Percentiles rank a stretch among this genome's conserved stretches.
These are phyloP conservation scores for Protobothrops flavoviridis DNA, from an alignment of 2,113 vertebrate genomes.

Conservation along the genomic window DNA sequence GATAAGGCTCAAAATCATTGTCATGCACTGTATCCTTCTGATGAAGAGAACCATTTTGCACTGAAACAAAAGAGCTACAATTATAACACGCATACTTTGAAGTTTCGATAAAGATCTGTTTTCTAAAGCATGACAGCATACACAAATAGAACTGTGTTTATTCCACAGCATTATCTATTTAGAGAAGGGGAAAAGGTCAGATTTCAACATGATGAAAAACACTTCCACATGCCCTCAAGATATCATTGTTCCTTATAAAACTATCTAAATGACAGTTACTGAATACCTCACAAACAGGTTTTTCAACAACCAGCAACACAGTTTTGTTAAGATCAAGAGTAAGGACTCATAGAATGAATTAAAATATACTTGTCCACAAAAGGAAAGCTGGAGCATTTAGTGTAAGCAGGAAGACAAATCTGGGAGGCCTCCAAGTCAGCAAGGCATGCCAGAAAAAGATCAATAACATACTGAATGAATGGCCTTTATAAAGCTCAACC, in stretches of 20 bases:
- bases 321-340: not conserved
- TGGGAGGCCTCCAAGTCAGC: not conserved
- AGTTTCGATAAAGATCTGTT: not conserved
- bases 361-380: not conserved
- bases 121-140: not conserved
- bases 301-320: not conserved
- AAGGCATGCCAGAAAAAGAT: not conserved
- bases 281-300: not conserved
- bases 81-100: constrained; percentile 26
- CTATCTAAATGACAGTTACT: not conserved
- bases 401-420: not conserved
- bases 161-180: constrained; percentile 1
- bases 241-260: not conserved
- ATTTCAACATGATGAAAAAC: not conserved
- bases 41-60: constrained; percentile 96
- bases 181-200: not conserved
- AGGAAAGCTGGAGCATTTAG: not conserved
- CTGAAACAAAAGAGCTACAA: constrained; percentile 72
- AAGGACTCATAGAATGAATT: not conserved
- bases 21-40: constrained; percentile 93
- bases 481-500: constrained; percentile 2
- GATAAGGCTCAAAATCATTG: constrained; percentile 94
- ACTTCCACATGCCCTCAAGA: not conserved
- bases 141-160: not conserved
- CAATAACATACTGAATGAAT: constrained; percentile 2